Evolutionary conservation across 2,888 invertebrate genomes (phyloP), one percentile per base, ranked within the genome.

Genomic region (Meteorus cinctellus): DNA sequence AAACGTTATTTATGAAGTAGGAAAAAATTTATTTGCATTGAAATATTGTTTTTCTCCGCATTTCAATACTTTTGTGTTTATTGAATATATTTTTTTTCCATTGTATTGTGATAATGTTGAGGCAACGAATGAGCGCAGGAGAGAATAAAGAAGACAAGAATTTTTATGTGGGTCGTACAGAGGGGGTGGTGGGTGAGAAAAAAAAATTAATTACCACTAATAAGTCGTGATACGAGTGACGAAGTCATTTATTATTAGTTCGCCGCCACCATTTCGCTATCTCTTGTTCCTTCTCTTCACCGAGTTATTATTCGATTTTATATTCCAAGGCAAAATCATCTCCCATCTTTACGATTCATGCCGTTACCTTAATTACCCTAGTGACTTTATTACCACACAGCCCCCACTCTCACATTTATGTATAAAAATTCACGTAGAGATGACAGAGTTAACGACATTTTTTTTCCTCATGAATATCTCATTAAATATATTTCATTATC

Each of bases 211-310:
- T 48, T 48, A 48, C n/a, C n/a, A n/a, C 48, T 48, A 48, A 48
- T 48, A n/a, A 48, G 48, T 48, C 48, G 48, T 48, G 48, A 48
- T 48, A 48, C 16, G 48, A n/a, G 48, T 16, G 48, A 48, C n/a
- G 48, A 48, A 48, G 48, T 48, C 48, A 48, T 48, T 48, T 48
- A 48, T 48, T 48, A 48, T 48, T 48, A 48, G 48, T 48, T 48
- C n/a, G 16, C 48, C 3, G 48, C 48, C 48, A 48, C 4, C 48
- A 48, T 48, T 48, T 48, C 16, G n/a, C 16, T 48, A n/a, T 48
- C n/a, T n/a, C n/a, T 24, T 24, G 8, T 48, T 16, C n/a, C 16
- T 48, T 48, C 5, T n/a, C 48, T 5, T n/a, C 5, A 4, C 3
- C n/a, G 48, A n/a, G 48, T 48, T 48, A 48, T 48, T 48, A 48